Base-by-base conservation (phyloP, 1,140 invertebrate species). In the Penaeus japonicus region DNA sequence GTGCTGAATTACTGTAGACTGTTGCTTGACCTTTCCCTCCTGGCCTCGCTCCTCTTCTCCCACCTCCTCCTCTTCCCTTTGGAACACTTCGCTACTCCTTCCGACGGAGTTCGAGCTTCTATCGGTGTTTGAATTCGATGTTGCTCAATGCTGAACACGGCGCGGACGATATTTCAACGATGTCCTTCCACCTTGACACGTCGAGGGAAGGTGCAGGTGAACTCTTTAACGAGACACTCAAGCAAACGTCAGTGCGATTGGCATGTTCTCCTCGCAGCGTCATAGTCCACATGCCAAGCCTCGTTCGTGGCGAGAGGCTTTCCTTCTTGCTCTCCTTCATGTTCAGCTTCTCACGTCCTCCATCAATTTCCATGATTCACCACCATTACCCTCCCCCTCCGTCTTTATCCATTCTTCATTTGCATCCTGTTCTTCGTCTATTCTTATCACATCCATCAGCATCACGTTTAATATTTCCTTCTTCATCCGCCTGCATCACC, bases 1-100 rank as follows among this genome's bases (percentile, higher is more conserved):
- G 79, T 24, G 70, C 80, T 39, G 86, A 83, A 88, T 88, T 88
- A 88, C 86, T 88, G 80, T 80, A 87, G 77, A 62, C 55, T 65
- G 85, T 59, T 79, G 57, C 30, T 53, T 83, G 79, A 83, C 79
- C 86, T 88, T 77, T 77, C n/a, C 84, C 24, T 35, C n/a, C 65
- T 18, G 22, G 47, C 65, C 24, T 32, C 55, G 57, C 80, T 55
- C 53, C 86, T 70, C 73, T 79, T 70, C 59, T 27, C n/a, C 82
- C 79, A 78, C 53, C 75, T 35, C n/a, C 24, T 55, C 57, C 39
- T 65, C 54, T 59, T 17, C 20, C 30, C 10, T 47, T 87, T 39
- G 4, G 70, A 39, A 53, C 39, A 20, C 47, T 70, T 70, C 32
- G 30, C 55, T 70, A 84, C 47, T 17, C 57, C 70, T 84, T 27